phyloP scores from a whole-genome alignment of 2,797 vertebrate species.

The Smutsia temminckii region DNA sequence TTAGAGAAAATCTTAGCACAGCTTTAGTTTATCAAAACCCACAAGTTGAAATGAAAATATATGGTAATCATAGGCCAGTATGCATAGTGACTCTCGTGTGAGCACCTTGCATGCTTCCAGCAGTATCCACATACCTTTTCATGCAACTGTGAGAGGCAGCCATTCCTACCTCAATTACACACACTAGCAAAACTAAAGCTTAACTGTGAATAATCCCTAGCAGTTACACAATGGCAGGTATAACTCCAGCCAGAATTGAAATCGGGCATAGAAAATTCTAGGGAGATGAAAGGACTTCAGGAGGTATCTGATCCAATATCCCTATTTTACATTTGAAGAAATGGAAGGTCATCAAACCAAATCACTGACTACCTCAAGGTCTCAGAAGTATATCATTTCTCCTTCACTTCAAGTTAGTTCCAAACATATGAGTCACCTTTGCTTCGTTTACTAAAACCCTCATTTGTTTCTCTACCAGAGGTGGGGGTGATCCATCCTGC shows the following conservation, averaged over 20 bases:
- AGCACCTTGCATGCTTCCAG: background rate
- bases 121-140: background rate
- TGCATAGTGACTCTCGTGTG: fast-evolving
- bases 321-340: background rate
- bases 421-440: background rate
- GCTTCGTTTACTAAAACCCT: background rate
- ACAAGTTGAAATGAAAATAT: background rate
- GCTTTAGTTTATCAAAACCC: background rate
- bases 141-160: background rate
- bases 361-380: background rate
- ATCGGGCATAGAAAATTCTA: background rate
- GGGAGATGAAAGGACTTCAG: background rate
- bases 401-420: background rate
- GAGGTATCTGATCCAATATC: background rate
- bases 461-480: background rate
- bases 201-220: background rate
- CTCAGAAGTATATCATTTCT: background rate
- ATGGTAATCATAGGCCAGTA: background rate
- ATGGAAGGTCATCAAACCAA: background rate
- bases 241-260: background rate
- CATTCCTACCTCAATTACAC: background rate
- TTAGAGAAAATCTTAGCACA: background rate
- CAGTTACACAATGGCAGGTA: background rate
- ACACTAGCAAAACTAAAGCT: background rate
- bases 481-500: background rate